Base-by-base conservation (phyloP, 2,888 invertebrate species). In the Lordiphosa andalusiaca region DNA sequence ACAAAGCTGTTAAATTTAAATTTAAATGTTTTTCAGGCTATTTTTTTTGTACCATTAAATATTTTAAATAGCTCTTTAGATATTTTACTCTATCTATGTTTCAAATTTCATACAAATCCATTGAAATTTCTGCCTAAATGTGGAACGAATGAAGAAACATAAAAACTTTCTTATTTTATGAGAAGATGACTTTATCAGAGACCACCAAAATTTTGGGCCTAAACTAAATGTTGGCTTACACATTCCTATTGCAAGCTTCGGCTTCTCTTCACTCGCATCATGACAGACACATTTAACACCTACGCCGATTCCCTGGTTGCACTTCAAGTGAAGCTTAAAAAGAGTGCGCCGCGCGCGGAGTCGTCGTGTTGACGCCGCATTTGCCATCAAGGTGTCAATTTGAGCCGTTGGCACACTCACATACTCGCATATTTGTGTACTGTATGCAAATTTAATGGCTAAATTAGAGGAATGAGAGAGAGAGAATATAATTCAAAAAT, bases 381-480 rank as follows among this genome's bases (percentile, higher is more conserved):
- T 35, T 41, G 42, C 48, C 67, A 56, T 67, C 61, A 80, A 83
- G 80, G 83, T 78, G 83, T 83, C 83, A 78, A 83, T 83, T 83
- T 83, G 62, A 54, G 77, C 63, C 63, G 69, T 60, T 71, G 73
- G 69, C 73, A 61, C 50, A 37, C 25, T 25, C 13, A 47, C 39
- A 59, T 44, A 42, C 42, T 48, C 12, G 44, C 21, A 57, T 13
- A 9, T 46, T 47, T 67, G 67, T 53, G 69, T 72, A 67, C 60
- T 67, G 64, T 82, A 84, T 82, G 84, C 80, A 75, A 84, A 82
- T 84, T 82, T 84, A 83, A 82, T 84, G 80, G 75, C 84, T 84
- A 82, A 81, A 84, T 84, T 82, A 82, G 74, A 80, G 59, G 59
- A 66, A 25, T 39, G 53, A 48, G 30, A n/a, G 12, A 55, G 16